phyloP scores from a whole-genome alignment of 2,113 vertebrate species.

The Otolemur garnettii region DNA sequence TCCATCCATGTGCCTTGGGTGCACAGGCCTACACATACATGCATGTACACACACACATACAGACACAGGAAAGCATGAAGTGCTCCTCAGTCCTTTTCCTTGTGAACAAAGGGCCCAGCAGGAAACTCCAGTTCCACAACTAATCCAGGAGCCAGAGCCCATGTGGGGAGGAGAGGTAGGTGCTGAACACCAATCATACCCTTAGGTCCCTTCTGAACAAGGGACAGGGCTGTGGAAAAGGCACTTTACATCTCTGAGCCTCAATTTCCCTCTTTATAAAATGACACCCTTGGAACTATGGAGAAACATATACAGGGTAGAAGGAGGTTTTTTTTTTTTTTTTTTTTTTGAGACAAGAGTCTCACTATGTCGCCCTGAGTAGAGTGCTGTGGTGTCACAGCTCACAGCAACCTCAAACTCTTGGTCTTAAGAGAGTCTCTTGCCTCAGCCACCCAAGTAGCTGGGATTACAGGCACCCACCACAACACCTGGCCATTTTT shows the following conservation, averaged over 20 bases:
- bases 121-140: conserved; percentile 16
- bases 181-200: not conserved
- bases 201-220: not conserved
- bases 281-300: not conserved
- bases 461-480: too few relatives aligned
- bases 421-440: too few relatives aligned
- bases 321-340: not conserved
- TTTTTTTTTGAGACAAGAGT: too few relatives aligned
- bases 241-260: not conserved
- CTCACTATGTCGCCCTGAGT: too few relatives aligned
- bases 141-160: not conserved
- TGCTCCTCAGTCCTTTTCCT: not conserved
- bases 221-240: not conserved
- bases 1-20: not conserved
- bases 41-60: not conserved
- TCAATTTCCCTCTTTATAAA: not conserved
- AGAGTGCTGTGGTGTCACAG: too few relatives aligned
- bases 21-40: not conserved
- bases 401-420: too few relatives aligned
- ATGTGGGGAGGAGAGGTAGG: not conserved
- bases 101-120: conserved; percentile 16
- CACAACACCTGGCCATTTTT: too few relatives aligned
- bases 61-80: not conserved
- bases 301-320: not conserved
- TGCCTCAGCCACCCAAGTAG: too few relatives aligned